Evolutionary conservation across 2,797 vertebrate genomes (phyloP).

Genomic region (Syndactyla subalaris): DNA sequence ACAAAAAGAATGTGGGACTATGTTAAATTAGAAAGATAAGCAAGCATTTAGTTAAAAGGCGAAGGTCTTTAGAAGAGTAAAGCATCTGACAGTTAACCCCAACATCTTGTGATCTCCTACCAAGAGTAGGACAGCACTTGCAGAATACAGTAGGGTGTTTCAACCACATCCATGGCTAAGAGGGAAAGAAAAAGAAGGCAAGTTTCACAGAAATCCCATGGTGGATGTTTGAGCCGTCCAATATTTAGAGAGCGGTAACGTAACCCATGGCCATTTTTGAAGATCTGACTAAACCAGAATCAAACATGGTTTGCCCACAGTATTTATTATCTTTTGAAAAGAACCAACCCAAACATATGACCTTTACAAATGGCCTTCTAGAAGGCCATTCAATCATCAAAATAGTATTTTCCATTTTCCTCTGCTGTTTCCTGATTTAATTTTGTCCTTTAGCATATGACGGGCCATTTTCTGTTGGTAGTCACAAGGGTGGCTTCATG

Average conservation of each 20-base stretch:
- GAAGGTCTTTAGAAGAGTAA: constrained; percentile 81
- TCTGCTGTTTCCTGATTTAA: neutral
- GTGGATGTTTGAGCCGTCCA: constrained; percentile 29
- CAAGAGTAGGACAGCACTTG: constrained; percentile 37
- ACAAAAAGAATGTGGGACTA: constrained; percentile 85
- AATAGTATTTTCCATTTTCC: neutral
- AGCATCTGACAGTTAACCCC: constrained; percentile 76
- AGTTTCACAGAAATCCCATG: neutral
- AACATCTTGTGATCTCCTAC: constrained; percentile 75
- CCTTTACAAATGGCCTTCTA: neutral
- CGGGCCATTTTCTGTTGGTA: neutral
- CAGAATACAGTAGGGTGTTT: constrained; percentile 20
- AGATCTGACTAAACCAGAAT: neutral
- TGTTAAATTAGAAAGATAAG: constrained; percentile 87
- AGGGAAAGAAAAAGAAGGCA: constrained; percentile 33
- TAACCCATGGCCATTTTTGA: neutral
- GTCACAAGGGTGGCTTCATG: neutral
- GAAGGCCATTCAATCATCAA: neutral
- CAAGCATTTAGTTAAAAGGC: constrained; percentile 84
- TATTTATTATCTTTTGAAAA: neutral
- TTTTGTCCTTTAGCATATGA: neutral
- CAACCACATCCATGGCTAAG: neutral
- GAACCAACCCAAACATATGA: neutral
- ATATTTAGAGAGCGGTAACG: neutral
- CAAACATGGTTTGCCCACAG: neutral